A percentile compares a stretch with the other conserved stretches of the same genome.
Evolutionary conservation across 2,113 vertebrate genomes (phyloP).

Genomic region (Hydrochoerus hydrochaeris): DNA sequence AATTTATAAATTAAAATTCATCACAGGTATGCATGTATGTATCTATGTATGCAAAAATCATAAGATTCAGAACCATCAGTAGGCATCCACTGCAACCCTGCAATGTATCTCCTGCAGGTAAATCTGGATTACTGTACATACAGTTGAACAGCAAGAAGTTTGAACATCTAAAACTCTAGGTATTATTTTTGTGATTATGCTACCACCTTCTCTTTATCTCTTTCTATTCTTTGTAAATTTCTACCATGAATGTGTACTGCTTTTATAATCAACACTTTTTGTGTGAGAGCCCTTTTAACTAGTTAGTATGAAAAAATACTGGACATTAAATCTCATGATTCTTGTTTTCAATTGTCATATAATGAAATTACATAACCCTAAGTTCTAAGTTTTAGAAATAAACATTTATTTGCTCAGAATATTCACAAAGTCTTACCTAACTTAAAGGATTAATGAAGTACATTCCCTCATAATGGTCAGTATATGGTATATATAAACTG

Average conservation of each 20-base stretch:
- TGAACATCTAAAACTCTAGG: not conserved
- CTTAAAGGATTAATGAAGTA: not conserved
- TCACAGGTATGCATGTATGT: not conserved
- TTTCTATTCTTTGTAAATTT: conserved; percentile 28
- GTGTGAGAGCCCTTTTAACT: not conserved
- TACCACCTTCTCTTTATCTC: not conserved
- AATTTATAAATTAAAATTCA: not conserved
- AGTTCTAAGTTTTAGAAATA: not conserved
- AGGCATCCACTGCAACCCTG: not conserved
- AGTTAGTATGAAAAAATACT: not conserved
- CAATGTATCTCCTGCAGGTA: not conserved
- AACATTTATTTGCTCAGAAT: not conserved
- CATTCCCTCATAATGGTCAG: not conserved
- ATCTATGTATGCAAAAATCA: not conserved
- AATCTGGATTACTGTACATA: not conserved
- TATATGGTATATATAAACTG: not conserved
- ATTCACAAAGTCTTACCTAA: not conserved
- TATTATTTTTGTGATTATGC: not conserved
- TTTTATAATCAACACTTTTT: not conserved
- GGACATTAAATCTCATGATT: not conserved
- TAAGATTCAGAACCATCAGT: not conserved
- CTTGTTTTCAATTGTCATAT: not conserved
- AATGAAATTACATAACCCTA: not conserved
- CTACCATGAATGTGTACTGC: not conserved
- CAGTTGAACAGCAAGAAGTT: not conserved